Evolutionary conservation across 2,797 vertebrate species (phyloP).

Genomic region (Cygnus olor): DNA sequence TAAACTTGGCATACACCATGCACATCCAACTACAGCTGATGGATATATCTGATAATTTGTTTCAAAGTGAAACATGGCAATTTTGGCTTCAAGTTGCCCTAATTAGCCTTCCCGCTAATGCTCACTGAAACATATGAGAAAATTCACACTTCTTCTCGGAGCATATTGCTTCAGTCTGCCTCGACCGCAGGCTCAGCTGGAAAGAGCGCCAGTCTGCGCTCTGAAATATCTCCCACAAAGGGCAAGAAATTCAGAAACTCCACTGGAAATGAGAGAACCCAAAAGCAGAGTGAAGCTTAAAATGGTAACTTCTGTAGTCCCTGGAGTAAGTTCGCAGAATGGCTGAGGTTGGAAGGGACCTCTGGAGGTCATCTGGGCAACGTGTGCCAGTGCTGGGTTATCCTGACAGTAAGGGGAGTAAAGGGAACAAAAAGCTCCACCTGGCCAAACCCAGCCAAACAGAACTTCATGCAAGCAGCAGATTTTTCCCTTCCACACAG

Average conservation of each 20-base stretch:
- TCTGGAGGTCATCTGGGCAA: background rate
- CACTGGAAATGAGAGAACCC: background rate
- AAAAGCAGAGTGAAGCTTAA: background rate
- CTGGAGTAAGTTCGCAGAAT: background rate
- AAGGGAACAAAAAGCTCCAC: background rate
- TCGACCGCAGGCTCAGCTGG: slow-evolving; percentile 12
- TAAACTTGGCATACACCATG: background rate
- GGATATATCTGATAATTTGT: background rate
- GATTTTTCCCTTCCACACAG: background rate
- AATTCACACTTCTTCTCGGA: slow-evolving; percentile 22
- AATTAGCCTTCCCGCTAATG: slow-evolving; percentile 35
- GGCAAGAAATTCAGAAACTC: background rate
- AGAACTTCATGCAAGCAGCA: background rate
- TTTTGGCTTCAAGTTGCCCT: slow-evolving; percentile 45
- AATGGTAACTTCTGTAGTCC: background rate
- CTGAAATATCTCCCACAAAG: background rate
- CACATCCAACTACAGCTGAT: background rate
- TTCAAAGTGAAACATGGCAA: background rate
- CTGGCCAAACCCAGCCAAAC: background rate
- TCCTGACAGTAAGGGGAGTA: background rate
- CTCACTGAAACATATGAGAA: slow-evolving; percentile 34
- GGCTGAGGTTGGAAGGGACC: background rate
- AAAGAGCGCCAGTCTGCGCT: background rate
- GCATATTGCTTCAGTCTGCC: slow-evolving; percentile 51
- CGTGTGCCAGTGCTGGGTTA: background rate